Conservation (phyloP, 2,888 invertebrate genomes). For the Dascillus cervinus region DNA sequence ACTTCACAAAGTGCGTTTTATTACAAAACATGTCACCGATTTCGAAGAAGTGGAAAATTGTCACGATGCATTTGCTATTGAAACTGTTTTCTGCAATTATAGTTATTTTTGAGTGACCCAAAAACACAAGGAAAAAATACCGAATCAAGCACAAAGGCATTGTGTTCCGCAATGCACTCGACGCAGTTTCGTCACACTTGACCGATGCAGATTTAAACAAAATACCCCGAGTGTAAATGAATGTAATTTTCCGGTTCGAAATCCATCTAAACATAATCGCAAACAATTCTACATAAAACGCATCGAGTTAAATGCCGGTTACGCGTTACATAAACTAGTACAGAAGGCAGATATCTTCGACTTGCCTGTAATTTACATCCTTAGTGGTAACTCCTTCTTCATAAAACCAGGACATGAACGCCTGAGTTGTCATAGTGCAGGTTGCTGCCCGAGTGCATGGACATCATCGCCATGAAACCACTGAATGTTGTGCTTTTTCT, state of each 20-base stretch:
- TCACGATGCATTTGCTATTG: too few relatives aligned
- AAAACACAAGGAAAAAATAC: too few relatives aligned
- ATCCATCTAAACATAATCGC: slow-evolving; percentile 9
- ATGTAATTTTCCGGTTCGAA: slow-evolving; percentile 12
- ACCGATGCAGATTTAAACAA: too few relatives aligned
- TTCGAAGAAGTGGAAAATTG: too few relatives aligned
- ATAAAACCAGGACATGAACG: slow-evolving; percentile 32
- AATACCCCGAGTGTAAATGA: too few relatives aligned
- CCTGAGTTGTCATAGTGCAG: slow-evolving; percentile 24
- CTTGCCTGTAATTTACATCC: slow-evolving; percentile 25
- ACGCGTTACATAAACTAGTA: slow-evolving; percentile 20
- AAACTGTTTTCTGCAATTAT: too few relatives aligned
- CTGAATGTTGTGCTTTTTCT: slow-evolving; percentile 30
- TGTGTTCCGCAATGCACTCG: too few relatives aligned
- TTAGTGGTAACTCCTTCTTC: slow-evolving; percentile 24
- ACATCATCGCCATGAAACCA: slow-evolving; percentile 11
- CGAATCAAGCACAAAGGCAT: too few relatives aligned
- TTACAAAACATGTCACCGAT: too few relatives aligned
- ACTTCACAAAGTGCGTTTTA: too few relatives aligned
- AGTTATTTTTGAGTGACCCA: too few relatives aligned
- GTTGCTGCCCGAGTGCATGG: slow-evolving; percentile 18
- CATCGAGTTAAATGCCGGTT: slow-evolving; percentile 20
- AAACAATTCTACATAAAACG: slow-evolving; percentile 11
- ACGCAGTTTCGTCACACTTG: too few relatives aligned
- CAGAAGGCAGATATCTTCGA: slow-evolving; percentile 24